Base-by-base conservation (phyloP, 2,888 invertebrate species). In the Cantharis rustica region DNA sequence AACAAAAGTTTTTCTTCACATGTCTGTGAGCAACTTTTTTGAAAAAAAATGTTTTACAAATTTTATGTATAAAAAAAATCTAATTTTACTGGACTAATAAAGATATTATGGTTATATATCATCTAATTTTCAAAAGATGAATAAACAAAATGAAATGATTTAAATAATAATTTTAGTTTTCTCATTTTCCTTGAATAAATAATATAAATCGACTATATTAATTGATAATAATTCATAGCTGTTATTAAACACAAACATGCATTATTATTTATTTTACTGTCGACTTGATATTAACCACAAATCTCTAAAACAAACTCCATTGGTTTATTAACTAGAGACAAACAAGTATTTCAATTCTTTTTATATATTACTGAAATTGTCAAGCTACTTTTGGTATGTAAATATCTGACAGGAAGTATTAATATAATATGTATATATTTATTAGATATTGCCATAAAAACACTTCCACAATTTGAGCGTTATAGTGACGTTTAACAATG, bases 371-470 rank as follows among this genome's bases (percentile, higher is more conserved):
- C 47, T 1, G 7, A 5, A 47, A 47, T 47, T 9, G 47, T 47
- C 47, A 47, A 47, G 47, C 47, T 47, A n/a, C n/a, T 11, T 10
- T 27, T 27, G 10, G 23, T 47, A 47, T n/a, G 5, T 61, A 61
- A 68, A 61, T 68, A 47, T 23, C 23, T 72, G 68, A 61, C 68
- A 72, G 72, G 72, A 72, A 72, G 16, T 61, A 72, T 68, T 68
- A 72, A 72, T 72, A 72, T 9, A n/a, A n/a, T n/a, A n/a, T n/a
- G n/a, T n/a, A 7, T 23, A 23, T 68, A 72, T 66, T 17, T 47
- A n/a, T 72, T 68, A 72, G 68, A 47, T 68, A 31, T 68, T 23
- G 68, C 26, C 68, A 72, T 72, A 68, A 68, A 68, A 72, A 68
- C 61, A 68, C 68, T 72, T 71, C 61, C 20, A 23, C 72, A 66